Evolutionary conservation across 64 coral and sea anemone species (phyloP), one percentile per base, ranked within the genome.

Genomic region (Orbicella faveolata): DNA sequence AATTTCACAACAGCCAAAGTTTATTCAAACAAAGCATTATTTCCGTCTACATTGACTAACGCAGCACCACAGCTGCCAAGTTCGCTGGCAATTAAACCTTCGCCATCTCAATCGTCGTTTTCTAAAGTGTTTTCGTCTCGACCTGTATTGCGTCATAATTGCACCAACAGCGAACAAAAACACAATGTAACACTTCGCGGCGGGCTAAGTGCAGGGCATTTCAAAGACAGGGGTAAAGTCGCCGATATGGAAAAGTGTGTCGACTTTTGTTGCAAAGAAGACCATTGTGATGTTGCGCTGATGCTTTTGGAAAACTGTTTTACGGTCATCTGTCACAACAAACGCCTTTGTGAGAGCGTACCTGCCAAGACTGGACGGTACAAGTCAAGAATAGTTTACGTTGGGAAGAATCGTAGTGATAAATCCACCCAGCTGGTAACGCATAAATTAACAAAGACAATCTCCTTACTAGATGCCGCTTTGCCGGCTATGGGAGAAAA

Each of bases 251-350:
- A 57, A 35, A 79, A 90, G 18, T 97, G 95, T 61, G 72, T 81
- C 11, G 79, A 83, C 8, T 80, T 87, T 67, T 97, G 95, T 51
- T 99, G 97, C 79, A 89, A 65, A 2, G 52, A 87, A 14, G 23
- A 55, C 59, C 84, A 93, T 36, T 99, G 97, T 70, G 89, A 99
- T 85, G 88, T 99, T 19, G 97, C 94, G 2, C 75, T 99, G 87
- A 78, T 99, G 62, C 61, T 99, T 39, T 81, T 95, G 19, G 83
- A 61, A 19, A 93, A 96, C 57, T 99, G 97, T 88, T 99, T 95
- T 57, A 76, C 92, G 7, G 89, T 99, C 21, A 35, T 77, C 16
- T 99, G 97, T 83, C 89, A 86, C 41, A 87, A 77, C 30, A 79
- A 88, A 75, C 72, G 48, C n/a, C 73, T 82, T 16, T 99, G 97